A percentile compares a stretch with the other conserved stretches of the same genome.
These are phyloP conservation scores for Arctocebus calabarensis DNA, from an alignment of 2,797 vertebrate species.

Conservation along the genomic window DNA sequence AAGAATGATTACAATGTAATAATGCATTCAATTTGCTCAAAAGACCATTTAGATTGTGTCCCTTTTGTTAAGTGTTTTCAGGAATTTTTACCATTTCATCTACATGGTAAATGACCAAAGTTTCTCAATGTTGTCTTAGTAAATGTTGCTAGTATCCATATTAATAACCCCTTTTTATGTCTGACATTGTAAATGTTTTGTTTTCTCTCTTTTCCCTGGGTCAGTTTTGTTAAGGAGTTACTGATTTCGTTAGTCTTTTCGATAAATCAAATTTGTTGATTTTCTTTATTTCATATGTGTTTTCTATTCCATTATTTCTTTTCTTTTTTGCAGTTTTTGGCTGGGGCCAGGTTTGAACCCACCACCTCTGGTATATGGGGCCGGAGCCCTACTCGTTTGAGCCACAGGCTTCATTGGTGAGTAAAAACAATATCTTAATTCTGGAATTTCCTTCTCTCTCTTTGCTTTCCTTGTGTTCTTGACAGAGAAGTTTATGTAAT, in stretches of 20 bases:
- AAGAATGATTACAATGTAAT: background rate
- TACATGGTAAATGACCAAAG: background rate
- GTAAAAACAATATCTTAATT: background rate
- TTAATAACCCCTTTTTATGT: background rate
- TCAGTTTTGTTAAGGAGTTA: background rate
- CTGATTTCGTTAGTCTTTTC: background rate
- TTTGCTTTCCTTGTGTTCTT: slow-evolving; percentile 27
- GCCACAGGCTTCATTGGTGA: background rate
- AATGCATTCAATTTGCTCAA: slow-evolving; percentile 2
- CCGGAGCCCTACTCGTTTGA: too few species aligned
- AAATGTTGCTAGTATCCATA: background rate
- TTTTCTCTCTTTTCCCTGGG: background rate
- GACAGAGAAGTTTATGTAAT: background rate
- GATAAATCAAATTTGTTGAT: background rate
- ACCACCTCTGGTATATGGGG: too few species aligned
- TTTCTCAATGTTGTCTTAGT: background rate
- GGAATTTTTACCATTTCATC: background rate
- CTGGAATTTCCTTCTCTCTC: slow-evolving; percentile 29
- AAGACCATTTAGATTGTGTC: slow-evolving; percentile 12
- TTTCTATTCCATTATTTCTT: slow-evolving; percentile 16
- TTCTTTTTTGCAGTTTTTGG: too few species aligned
- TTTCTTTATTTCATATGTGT: slow-evolving; percentile 45
- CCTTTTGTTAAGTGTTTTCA: slow-evolving; percentile 8
- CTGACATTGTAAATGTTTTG: background rate
- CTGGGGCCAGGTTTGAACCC: too few species aligned